Conservation (phyloP, 1,140 invertebrate species). For the Pogonognathellus flavescens region DNA sequence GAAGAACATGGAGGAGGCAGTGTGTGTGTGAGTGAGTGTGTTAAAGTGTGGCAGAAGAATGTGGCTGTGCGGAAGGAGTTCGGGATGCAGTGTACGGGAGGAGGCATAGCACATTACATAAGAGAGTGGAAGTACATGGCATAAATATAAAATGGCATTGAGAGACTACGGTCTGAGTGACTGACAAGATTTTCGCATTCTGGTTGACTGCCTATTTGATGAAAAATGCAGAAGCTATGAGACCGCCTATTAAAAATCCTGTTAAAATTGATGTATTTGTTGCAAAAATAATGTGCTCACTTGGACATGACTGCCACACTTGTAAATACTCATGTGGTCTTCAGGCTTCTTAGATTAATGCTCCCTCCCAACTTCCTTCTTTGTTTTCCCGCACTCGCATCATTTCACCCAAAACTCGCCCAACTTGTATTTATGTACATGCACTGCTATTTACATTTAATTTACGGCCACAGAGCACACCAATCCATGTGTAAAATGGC, state of each 20-base stretch:
- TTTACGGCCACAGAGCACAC: neutral
- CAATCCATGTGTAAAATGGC: no score
- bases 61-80: no score
- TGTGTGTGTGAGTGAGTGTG: no score
- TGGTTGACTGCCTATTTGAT: conserved; percentile 44
- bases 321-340: neutral
- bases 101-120: neutral
- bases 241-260: conserved; percentile 46
- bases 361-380: no score
- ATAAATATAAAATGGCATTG: neutral
- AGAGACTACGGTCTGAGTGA: neutral
- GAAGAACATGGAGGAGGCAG: no score
- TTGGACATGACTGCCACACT: conserved; percentile 18
- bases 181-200: conserved; percentile 44
- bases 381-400: neutral
- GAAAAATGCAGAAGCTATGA: conserved; percentile 41
- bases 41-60: no score
- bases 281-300: conserved; percentile 40
- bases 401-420: neutral
- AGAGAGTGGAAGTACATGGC: neutral
- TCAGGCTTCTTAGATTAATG: no score
- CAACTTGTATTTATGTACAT: neutral
- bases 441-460: no score
- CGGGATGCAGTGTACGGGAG: neutral
- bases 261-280: conserved; percentile 47